Evolutionary conservation across 2,797 vertebrate species (phyloP), one percentile per base, ranked within the genome.

Genomic region (Podarcis lilfordi): DNA sequence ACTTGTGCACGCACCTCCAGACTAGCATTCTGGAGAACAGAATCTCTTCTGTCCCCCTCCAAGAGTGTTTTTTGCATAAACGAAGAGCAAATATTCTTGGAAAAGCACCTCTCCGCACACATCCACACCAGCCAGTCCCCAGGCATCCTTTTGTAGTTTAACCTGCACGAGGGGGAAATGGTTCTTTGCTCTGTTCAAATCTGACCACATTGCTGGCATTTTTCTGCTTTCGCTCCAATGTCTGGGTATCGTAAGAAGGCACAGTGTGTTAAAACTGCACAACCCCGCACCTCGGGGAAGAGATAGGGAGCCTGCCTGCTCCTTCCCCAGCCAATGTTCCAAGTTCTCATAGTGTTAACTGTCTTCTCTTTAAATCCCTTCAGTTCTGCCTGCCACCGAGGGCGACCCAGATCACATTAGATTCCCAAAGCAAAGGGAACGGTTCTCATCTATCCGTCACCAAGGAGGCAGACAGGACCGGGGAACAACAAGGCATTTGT

Each of bases 401-500:
- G 21, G 0, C 91, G 93, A 97, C 97, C 97, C 97, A 98, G 97
- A 98, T 98, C 97, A 97, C 96, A 96, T 98, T 97, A 97, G 96
- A 97, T 96, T 97, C 97, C 97, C 97, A 97, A 96, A 95, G 96
- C 97, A 96, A 95, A 96, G 96, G 96, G 96, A 96, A 93, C 76
- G 69, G 97, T 97, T 97, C 98, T 98, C 97, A 95, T 97, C 98
- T 98, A 95, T 98, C 98, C 96, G 95, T 98, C 97, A 97, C 97
- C 97, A 97, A 97, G 98, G 97, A 97, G 97, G 97, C 97, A 97
- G 97, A 97, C 97, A 85, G 97, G 96, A 96, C 87, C 2, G 91
- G 94, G 97, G 96, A 98, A 98, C 98, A 98, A 98, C 93, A 97
- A 98, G 97, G 96, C 97, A 96, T 97, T 98, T 98, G 97, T 98